Percentiles rank a stretch among this genome's conserved stretches.
Evolutionary conservation across 37 sponge, comb jelly and placozoan genomes (phyloP).

Genomic region (Theonella swinhoei): DNA sequence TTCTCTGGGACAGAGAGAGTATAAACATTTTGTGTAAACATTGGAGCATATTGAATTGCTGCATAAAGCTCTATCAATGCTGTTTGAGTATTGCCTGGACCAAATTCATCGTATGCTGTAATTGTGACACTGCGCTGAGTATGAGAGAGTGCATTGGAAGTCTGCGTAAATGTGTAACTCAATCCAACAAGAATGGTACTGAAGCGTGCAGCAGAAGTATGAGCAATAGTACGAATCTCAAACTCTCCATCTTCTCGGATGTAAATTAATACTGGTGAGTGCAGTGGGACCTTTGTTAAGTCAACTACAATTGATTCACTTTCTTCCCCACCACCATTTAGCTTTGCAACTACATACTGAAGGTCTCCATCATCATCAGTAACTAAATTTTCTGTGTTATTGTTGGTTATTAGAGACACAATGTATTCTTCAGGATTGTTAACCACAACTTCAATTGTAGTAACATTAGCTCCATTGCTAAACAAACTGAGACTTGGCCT

Average conservation of each 20-base stretch:
- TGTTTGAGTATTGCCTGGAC: background rate
- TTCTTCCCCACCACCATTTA: constrained; percentile 19
- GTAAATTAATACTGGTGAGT: background rate
- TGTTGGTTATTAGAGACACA: constrained; percentile 18
- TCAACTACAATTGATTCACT: background rate
- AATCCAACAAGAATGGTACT: constrained; percentile 26
- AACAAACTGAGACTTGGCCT: constrained; percentile 28
- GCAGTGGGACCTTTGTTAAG: background rate
- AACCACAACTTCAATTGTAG: constrained; percentile 18
- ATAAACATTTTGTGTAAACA: background rate
- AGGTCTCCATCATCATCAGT: constrained; percentile 3
- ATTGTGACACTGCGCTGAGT: constrained; percentile 47
- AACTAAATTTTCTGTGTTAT: background rate
- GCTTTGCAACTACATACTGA: background rate
- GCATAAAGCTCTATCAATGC: constrained; percentile 7
- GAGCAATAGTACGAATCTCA: background rate
- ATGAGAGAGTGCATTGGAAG: constrained; percentile 2
- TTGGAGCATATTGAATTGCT: constrained; percentile 16
- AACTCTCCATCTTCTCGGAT: background rate
- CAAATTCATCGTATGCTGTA: background rate
- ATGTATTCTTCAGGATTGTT: background rate
- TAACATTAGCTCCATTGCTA: constrained; percentile 17
- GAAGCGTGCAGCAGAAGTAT: constrained; percentile 7
- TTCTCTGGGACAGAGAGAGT: constrained; percentile 12
- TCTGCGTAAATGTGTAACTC: constrained; percentile 13